A percentile compares a stretch with the other conserved stretches of the same genome.
Evolutionary conservation across 2,113 vertebrate species (phyloP).

Genomic region (Pogonocichla stellata): DNA sequence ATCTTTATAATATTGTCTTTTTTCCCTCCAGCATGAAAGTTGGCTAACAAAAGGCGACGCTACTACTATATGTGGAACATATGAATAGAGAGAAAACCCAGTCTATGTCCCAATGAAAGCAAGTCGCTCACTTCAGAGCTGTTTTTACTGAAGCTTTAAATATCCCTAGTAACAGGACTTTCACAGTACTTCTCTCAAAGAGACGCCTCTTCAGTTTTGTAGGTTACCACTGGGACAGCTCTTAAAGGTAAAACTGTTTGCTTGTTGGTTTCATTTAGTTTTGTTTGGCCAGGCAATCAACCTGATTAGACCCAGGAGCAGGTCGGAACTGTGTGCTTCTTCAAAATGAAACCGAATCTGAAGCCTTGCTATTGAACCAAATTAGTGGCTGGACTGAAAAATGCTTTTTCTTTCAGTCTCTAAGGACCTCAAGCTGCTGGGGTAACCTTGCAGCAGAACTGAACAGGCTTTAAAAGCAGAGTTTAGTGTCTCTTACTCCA

Average conservation of each 20-base stretch:
- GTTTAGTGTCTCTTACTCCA: not conserved
- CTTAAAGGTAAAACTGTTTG: not conserved
- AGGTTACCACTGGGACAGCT: not conserved
- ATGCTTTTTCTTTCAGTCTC: not conserved
- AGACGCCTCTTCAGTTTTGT: constrained; percentile 47
- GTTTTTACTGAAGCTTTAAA: constrained; percentile 60
- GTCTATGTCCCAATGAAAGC: constrained; percentile 37
- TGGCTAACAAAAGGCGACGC: constrained; percentile 44
- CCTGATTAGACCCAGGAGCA: not conserved
- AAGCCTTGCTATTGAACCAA: not conserved
- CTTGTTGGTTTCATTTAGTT: not conserved
- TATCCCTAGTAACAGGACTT: constrained; percentile 54
- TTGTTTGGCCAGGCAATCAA: not conserved
- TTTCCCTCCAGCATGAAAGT: constrained; percentile 22
- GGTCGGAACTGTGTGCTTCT: not conserved
- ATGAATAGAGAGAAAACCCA: constrained; percentile 47
- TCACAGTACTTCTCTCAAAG: not conserved
- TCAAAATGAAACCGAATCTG: not conserved
- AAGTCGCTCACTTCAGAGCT: constrained; percentile 8
- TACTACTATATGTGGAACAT: constrained; percentile 43
- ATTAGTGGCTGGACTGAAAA: not conserved
- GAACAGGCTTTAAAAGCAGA: not conserved
- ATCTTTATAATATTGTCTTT: constrained; percentile 26
- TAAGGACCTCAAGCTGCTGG: not conserved
- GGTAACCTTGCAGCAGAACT: not conserved